phyloP scores from a whole-genome alignment of 2,113 vertebrate genomes.

The Thomomys bottae region DNA sequence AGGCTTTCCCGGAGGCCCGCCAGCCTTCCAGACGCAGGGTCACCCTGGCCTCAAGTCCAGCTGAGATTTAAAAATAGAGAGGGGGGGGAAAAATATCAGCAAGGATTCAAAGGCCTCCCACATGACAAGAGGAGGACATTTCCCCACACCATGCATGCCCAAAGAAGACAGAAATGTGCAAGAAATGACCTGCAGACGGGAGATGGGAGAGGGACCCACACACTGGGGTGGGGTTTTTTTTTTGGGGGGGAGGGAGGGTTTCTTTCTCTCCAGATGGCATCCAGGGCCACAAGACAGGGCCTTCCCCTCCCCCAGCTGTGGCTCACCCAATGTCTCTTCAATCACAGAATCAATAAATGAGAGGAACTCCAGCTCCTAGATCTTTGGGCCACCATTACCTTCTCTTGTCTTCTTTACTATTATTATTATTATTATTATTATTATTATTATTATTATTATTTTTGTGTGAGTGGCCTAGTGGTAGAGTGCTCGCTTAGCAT shows the following conservation, averaged over 20 bases:
- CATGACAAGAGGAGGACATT: slow-evolving; percentile 52
- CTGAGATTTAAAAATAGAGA: slow-evolving; percentile 63
- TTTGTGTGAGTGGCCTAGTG: neutral
- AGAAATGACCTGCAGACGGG: neutral
- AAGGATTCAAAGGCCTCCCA: slow-evolving; percentile 73
- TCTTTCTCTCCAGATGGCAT: neutral
- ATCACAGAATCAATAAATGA: too few species aligned
- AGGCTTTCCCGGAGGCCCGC: neutral
- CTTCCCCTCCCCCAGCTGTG: neutral
- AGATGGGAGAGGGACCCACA: slow-evolving; percentile 55
- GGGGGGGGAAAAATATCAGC: slow-evolving; percentile 77
- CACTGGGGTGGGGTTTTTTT: neutral
- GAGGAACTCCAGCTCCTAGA: neutral
- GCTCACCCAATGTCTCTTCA: neutral
- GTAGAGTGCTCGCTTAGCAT: too few species aligned
- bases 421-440: neutral
- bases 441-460: neutral
- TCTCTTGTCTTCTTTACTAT: neutral
- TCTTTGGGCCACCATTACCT: neutral
- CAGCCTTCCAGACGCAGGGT: slow-evolving; percentile 82
- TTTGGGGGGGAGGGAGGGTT: too few species aligned
- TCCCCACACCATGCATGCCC: slow-evolving; percentile 21
- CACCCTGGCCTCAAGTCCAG: slow-evolving; percentile 70
- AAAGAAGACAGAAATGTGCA: slow-evolving; percentile 72
- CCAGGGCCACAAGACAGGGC: neutral